Base-by-base conservation (phyloP, 2,888 invertebrate genomes). In the Empis stercorea region DNA sequence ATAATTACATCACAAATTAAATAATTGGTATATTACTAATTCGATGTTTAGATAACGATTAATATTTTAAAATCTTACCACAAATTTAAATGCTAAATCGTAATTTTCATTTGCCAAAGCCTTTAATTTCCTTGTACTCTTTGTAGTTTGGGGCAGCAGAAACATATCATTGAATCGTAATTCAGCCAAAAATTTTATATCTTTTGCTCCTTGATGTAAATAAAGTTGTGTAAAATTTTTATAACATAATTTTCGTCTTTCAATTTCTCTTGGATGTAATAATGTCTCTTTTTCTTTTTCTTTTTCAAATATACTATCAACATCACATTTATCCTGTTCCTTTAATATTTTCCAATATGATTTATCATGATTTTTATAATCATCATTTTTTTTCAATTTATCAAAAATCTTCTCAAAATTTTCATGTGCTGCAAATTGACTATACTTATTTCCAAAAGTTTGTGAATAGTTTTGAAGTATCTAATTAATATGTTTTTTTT, bases 51-150 rank as follows among this genome's bases (percentile, higher is more conserved):
- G n/a, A n/a, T n/a, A n/a, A n/a, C n/a, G n/a, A n/a, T n/a, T n/a
- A n/a, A n/a, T 20, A 27, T 27, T 7, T 27, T 9, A 27, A n/a
- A 34, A 13, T 17, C 52, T 27, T 53, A 65, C 65, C 59, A 62
- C 47, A 43, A 64, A 61, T 30, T 60, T 59, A 4, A 48, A 48
- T 1, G 63, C 48, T 2, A 56, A 57, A 53, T 66, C 66, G 10
- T 65, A 66, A 27, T 63, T 61, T 53, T 65, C 66, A 52, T 62
- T 61, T 40, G 60, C 62, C 1, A 61, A 56, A 34, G 20, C 2
- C 10, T 5, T 13, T 20, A 39, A 13, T 39, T 13, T 16, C 13
- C 11, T 11, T 15, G 49, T 42, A 30, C 39, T 49, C n/a, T 34
- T 38, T 10, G 46, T 30, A 10, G 46, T 45, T 43, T 47, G 49